Evolutionary conservation across 2,888 invertebrate genomes (phyloP).

Genomic region (Lysandra bellargus): DNA sequence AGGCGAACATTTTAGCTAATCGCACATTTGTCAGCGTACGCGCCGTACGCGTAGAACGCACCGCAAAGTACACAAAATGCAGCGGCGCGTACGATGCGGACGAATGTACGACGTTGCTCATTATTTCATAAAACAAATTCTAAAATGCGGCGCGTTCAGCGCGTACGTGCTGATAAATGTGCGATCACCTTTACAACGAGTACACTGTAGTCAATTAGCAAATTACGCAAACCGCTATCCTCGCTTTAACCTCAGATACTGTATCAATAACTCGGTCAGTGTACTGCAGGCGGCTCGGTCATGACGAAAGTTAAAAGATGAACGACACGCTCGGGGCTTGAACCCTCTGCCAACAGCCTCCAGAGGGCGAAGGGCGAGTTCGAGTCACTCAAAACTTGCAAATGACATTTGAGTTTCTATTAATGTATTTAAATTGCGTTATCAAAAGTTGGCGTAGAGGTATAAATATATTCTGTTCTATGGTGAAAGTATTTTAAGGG

Average conservation of each 20-base stretch:
- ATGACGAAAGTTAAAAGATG: constrained; percentile 20
- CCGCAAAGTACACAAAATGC: no score
- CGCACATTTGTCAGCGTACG: no score
- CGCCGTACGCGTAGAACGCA: no score
- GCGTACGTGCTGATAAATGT: no score
- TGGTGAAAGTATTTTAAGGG: no score
- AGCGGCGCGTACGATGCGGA: no score
- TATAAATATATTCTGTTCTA: background rate
- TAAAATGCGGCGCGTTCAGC: no score
- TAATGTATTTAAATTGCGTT: background rate
- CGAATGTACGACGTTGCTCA: no score
- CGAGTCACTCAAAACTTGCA: background rate
- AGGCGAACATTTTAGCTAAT: no score
- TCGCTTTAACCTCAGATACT: background rate
- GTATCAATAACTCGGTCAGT: constrained; percentile 20
- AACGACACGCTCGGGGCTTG: constrained; percentile 22
- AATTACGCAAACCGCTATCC: background rate
- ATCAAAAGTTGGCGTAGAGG: no score
- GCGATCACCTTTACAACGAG: no score
- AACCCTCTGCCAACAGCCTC: constrained; percentile 17
- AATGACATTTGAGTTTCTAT: background rate
- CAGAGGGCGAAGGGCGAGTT: constrained; percentile 10
- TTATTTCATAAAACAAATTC: no score
- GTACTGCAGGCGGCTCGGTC: constrained; percentile 19
- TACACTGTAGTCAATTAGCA: constrained; percentile 1